A percentile compares a stretch with the other conserved stretches of the same genome.
phyloP scores from a whole-genome alignment of 2,888 invertebrate species.

The Yponomeuta evonymella region DNA sequence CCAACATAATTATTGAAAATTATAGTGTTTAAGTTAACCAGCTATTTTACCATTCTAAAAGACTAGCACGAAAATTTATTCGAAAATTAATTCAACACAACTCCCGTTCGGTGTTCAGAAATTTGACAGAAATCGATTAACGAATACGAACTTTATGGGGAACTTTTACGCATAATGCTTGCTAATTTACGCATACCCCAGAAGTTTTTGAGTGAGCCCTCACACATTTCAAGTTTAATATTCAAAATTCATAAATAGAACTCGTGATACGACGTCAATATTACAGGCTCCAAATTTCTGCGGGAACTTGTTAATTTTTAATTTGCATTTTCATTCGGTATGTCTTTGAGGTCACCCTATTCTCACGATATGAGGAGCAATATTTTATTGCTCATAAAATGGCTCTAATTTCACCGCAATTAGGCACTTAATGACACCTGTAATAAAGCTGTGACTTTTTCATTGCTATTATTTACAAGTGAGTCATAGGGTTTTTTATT shows the following conservation, averaged over 20 bases:
- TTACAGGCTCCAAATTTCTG: neutral
- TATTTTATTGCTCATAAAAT: neutral
- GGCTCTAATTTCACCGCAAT: no score
- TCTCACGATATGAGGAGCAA: no score
- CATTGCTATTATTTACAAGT: no score
- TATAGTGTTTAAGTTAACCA: no score
- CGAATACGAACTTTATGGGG: neutral
- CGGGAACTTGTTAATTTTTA: neutral
- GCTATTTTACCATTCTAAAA: neutral
- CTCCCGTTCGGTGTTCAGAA: neutral
- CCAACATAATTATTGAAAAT: no score
- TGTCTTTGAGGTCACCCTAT: neutral
- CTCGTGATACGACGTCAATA: neutral
- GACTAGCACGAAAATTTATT: neutral
- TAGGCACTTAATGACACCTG: no score
- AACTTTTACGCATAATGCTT: constrained; percentile 13
- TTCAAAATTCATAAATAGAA: constrained; percentile 6
- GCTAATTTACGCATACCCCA: constrained; percentile 8
- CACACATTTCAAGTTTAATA: constrained; percentile 9
- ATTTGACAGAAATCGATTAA: constrained; percentile 12
- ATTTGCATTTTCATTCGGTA: neutral
- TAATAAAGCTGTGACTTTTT: no score
- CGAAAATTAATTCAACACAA: constrained; percentile 3
- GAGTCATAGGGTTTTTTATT: no score
- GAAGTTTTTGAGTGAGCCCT: neutral